A percentile compares a stretch with the other conserved stretches of the same genome.
Conservation (phyloP, 2,888 invertebrate genomes). For the Axea sp. region DNA sequence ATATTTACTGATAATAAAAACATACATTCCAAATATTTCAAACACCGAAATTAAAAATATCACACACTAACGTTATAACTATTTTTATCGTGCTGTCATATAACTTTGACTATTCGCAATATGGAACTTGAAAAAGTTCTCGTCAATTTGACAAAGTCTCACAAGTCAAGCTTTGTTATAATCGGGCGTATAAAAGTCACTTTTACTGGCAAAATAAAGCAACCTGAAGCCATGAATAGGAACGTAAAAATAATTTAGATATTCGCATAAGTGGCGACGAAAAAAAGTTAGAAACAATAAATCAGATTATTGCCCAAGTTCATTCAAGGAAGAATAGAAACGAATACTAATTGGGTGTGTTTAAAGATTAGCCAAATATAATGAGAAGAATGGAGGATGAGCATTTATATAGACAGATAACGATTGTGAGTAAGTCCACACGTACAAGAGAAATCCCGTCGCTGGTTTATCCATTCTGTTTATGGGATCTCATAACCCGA, state of each 20-base stretch:
- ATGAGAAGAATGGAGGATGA: conserved; percentile 55
- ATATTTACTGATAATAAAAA: too few species aligned
- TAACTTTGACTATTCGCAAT: neutral
- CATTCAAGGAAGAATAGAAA: conserved; percentile 42
- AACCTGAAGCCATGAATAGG: conserved; percentile 7
- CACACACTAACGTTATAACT: too few species aligned
- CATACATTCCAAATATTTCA: too few species aligned
- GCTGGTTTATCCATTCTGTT: conserved; percentile 60
- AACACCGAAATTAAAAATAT: too few species aligned
- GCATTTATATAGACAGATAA: conserved; percentile 51
- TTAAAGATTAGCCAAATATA: conserved; percentile 51
- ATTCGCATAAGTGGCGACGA: too few species aligned
- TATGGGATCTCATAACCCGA: conserved; percentile 69
- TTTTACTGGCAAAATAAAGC: conserved; percentile 16
- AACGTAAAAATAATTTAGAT: too few species aligned
- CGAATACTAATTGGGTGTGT: conserved; percentile 46
- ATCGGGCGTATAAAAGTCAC: conserved; percentile 11
- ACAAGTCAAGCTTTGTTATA: conserved; percentile 19
- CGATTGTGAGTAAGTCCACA: conserved; percentile 42
- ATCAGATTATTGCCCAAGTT: conserved; percentile 22
- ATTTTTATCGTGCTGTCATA: too few species aligned
- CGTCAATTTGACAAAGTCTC: conserved; percentile 18
- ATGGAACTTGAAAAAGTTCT: conserved; percentile 7
- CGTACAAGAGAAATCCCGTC: conserved; percentile 48
- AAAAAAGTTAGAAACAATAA: conserved; percentile 25